phyloP scores from a whole-genome alignment of 2,113 vertebrate species.

The Rutilus rutilus region DNA sequence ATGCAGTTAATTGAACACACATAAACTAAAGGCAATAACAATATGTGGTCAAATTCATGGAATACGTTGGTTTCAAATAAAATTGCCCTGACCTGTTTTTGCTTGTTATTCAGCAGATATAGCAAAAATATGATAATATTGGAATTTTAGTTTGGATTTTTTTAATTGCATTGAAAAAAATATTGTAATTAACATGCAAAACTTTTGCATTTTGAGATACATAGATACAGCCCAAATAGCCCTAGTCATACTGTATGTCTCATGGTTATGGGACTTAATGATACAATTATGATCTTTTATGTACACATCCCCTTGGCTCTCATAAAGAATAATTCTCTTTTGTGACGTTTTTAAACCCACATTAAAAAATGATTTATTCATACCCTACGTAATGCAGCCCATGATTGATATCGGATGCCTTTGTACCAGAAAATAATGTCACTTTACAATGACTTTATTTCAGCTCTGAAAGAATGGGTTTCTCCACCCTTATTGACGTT shows the following conservation, averaged over 20 bases:
- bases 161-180: no score
- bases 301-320: not conserved
- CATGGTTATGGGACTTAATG: not conserved
- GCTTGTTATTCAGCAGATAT: no score
- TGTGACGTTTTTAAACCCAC: not conserved
- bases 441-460: not conserved
- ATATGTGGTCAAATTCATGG: no score
- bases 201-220: not conserved
- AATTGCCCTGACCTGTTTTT: no score
- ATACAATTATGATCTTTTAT: not conserved
- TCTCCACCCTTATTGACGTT: not conserved
- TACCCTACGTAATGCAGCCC: not conserved
- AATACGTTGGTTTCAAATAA: no score
- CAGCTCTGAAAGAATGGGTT: not conserved
- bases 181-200: not conserved
- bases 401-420: not conserved
- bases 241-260: not conserved
- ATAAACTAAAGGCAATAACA: not conserved
- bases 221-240: not conserved
- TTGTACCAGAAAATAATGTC: not conserved
- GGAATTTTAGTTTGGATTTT: no score
- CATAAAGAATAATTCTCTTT: not conserved
- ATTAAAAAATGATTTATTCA: slow-evolving; percentile 2
- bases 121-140: no score
- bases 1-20: not conserved